Evolutionary conservation across 2,113 vertebrate species (phyloP).

Genomic region (Octodon degus): DNA sequence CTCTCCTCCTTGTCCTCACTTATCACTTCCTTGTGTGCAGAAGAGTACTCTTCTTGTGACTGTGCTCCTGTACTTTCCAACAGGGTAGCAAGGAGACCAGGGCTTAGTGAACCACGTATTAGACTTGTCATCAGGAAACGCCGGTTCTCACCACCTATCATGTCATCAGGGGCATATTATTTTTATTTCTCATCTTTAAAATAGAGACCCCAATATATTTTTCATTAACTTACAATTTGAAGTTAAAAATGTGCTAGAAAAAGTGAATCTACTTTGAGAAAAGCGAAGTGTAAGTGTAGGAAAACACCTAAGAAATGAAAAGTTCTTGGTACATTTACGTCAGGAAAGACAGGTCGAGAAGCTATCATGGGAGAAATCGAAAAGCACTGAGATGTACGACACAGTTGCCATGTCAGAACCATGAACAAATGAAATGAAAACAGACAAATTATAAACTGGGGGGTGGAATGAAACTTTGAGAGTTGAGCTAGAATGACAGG

Average conservation of each 20-base stretch:
- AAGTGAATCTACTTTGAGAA: slow-evolving; percentile 20
- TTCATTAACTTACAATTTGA: not conserved
- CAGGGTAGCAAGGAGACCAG: not conserved
- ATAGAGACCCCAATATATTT: slow-evolving; percentile 21
- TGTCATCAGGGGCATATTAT: not conserved
- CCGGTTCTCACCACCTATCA: not conserved
- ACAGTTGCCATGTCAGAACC: slow-evolving; percentile 5
- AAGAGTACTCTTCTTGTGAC: not conserved
- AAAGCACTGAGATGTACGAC: not conserved
- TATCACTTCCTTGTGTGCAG: not conserved
- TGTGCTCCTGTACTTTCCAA: not conserved
- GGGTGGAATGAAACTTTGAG: slow-evolving; percentile 34
- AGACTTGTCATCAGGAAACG: not conserved
- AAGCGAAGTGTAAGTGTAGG: not conserved
- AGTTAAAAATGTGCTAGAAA: slow-evolving; percentile 23
- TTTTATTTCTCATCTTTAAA: slow-evolving; percentile 53
- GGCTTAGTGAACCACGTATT: not conserved
- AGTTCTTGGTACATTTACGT: not conserved
- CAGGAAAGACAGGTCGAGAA: not conserved
- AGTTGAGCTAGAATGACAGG: not conserved
- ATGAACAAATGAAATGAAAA: slow-evolving; percentile 10
- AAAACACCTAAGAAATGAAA: slow-evolving; percentile 14
- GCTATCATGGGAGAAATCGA: not conserved
- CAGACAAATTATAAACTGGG: slow-evolving; percentile 18
- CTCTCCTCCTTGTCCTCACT: not conserved